Base-by-base conservation (phyloP, 2,797 vertebrate species). In the Nasua narica region DNA sequence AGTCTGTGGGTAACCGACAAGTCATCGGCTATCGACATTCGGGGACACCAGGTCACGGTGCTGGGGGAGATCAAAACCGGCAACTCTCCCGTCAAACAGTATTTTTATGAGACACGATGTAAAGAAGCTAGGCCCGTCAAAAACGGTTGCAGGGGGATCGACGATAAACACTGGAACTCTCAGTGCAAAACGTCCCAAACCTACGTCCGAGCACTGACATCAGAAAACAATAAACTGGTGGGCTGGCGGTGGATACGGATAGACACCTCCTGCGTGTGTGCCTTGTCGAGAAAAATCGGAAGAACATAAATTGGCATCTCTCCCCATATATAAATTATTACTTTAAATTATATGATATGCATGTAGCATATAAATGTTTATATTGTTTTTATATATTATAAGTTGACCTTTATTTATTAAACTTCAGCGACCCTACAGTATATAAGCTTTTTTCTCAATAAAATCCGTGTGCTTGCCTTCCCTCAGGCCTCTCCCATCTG, bases 261-360 rank as follows among this genome's bases (percentile, higher is more conserved):
- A 98, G 99, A 99, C 98, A 99, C 99, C 1, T 99, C 99, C 58
- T 99, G 99, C 0, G 99, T 99, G 95, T 99, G 99, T 2, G 99
- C 99, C 0, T 98, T 99, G 98, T 99, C 99, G 2, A 99, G 99
- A 96, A 99, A 99, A 99, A 99, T 99, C 70, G 99, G 99, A 95
- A 99, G 99, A 99, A 99, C 99, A 98, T 99, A 98, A 99, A 97
- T 95, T 97, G 97, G 96, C 96, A 85, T 98, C 98, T 98, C 98
- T 98, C 97, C 97, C 96, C 86, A 27, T 98, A 99, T 99, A 99
- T 99, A 99, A 99, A 99, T 99, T 99, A 99, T 99, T 99, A 99
- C 98, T 99, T 99, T 99, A 99, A 99, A 99, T 99, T 99, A 99
- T 99, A 99, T 99, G 98, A 99, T 99, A 99, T 99, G 99, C 99